Conservation (phyloP, 2,888 invertebrate genomes). For the Boloria selene region DNA sequence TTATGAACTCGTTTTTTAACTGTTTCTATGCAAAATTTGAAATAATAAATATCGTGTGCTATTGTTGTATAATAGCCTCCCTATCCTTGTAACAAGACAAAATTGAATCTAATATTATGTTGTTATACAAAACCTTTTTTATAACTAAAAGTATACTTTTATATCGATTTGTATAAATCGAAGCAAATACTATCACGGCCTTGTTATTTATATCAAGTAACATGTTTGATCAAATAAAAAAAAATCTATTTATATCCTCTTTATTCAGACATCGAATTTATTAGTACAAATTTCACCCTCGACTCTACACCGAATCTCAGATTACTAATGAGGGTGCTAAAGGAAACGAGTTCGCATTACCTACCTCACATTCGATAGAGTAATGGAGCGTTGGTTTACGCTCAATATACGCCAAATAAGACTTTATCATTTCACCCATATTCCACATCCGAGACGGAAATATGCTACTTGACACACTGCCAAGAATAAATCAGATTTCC, state of each 20-base stretch:
- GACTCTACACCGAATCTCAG: slow-evolving; percentile 37
- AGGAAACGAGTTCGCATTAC: slow-evolving; percentile 38
- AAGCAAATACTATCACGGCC: no score
- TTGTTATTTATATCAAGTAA: background rate
- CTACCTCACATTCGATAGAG: slow-evolving; percentile 47
- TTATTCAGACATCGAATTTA: slow-evolving; percentile 16
- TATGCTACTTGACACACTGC: slow-evolving; percentile 71
- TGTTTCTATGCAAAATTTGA: background rate
- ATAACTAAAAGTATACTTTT: no score
- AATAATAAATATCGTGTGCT: background rate
- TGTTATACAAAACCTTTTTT: no score
- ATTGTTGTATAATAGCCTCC: background rate
- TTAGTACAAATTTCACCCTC: slow-evolving; percentile 35
- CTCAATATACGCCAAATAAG: slow-evolving; percentile 69
- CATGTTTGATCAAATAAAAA: background rate
- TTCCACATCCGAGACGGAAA: slow-evolving; percentile 63
- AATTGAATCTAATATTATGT: no score
- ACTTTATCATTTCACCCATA: slow-evolving; percentile 67
- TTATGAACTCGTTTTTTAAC: slow-evolving; percentile 25
- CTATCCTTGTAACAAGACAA: no score
- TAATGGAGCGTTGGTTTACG: slow-evolving; percentile 52
- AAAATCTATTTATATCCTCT: slow-evolving; percentile 3
- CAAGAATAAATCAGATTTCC: slow-evolving; percentile 73
- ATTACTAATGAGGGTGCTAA: slow-evolving; percentile 39
- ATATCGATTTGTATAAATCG: no score